Percentiles rank a stretch among this genome's conserved stretches.
phyloP scores from a whole-genome alignment of 1,140 invertebrate species.

The Macrostomum lignano region DNA sequence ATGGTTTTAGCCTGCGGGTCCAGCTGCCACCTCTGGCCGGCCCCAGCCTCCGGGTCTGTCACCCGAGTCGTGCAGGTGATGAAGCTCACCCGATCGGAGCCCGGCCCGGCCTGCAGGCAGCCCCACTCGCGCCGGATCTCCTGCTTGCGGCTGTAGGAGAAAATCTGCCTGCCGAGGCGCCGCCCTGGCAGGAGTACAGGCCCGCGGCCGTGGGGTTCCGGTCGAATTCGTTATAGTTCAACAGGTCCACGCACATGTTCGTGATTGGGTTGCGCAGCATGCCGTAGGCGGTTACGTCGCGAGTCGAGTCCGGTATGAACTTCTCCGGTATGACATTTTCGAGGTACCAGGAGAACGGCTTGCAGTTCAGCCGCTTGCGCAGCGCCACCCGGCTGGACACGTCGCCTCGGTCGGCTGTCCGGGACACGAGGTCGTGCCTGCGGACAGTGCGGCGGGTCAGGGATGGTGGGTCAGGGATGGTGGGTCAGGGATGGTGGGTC shows the following conservation, averaged over 20 bases:
- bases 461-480: too few species aligned
- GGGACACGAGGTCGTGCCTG: constrained; percentile 3
- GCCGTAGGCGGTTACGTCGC: neutral
- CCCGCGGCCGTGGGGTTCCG: constrained; percentile 28
- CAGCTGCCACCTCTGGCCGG: too few species aligned
- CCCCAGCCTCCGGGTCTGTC: neutral
- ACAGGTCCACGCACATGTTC: constrained; percentile 46
- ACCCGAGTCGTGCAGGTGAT: neutral
- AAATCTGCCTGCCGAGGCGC: constrained; percentile 31
- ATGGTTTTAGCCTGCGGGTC: too few species aligned
- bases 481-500: too few species aligned
- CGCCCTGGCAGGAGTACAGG: constrained; percentile 43
- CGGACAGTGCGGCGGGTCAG: too few species aligned
- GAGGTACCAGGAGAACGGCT: constrained; percentile 89
- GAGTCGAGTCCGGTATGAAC: neutral
- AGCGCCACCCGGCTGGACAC: constrained; percentile 47
- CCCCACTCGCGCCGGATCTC: constrained; percentile 1
- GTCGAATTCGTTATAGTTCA: constrained; percentile 42
- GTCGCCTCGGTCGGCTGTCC: constrained; percentile 47
- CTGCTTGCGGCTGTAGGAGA: neutral
- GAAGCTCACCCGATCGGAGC: neutral
- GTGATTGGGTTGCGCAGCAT: constrained; percentile 27
- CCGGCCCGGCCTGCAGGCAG: neutral
- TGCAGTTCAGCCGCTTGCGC: constrained; percentile 50
- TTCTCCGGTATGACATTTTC: constrained; percentile 60